Evolutionary conservation across 2,888 invertebrate genomes (phyloP).

Genomic region (Odiellus spinosus): DNA sequence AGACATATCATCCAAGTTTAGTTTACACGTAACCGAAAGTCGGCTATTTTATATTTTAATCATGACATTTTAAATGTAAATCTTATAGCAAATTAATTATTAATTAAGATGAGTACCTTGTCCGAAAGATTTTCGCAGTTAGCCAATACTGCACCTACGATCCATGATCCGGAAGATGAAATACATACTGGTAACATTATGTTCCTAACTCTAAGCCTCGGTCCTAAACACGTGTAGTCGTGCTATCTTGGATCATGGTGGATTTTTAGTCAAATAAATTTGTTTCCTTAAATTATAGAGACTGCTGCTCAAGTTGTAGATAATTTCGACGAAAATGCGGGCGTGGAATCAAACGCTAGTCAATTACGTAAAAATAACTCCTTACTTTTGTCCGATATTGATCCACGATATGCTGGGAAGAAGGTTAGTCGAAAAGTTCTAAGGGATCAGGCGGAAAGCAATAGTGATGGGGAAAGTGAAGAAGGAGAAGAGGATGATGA

Average conservation of each 20-base stretch:
- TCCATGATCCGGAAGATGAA: slow-evolving; percentile 16
- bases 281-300: slow-evolving; percentile 6
- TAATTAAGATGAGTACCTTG: slow-evolving; percentile 8
- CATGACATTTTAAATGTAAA: no score
- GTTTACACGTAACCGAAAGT: no score
- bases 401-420: slow-evolving; percentile 13
- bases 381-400: slow-evolving; percentile 9
- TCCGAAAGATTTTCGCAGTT: slow-evolving; percentile 10
- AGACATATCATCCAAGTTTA: no score
- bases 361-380: slow-evolving; percentile 10
- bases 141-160: slow-evolving; percentile 12
- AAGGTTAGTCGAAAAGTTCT: slow-evolving; percentile 10
- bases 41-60: no score
- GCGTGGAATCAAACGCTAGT: slow-evolving; percentile 4
- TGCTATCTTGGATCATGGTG: no score
- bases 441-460: not conserved
- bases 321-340: not conserved
- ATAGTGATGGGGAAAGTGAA: not conserved
- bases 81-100: no score
- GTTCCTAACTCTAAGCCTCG: no score
- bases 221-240: not conserved
- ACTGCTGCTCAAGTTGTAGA: slow-evolving; percentile 3
- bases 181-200: slow-evolving; percentile 2
- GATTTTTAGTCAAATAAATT: no score
- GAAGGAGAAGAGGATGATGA: not conserved